These are phyloP conservation scores for Chironomus riparius DNA, from an alignment of 2,888 invertebrate genomes.

Conservation along the genomic window DNA sequence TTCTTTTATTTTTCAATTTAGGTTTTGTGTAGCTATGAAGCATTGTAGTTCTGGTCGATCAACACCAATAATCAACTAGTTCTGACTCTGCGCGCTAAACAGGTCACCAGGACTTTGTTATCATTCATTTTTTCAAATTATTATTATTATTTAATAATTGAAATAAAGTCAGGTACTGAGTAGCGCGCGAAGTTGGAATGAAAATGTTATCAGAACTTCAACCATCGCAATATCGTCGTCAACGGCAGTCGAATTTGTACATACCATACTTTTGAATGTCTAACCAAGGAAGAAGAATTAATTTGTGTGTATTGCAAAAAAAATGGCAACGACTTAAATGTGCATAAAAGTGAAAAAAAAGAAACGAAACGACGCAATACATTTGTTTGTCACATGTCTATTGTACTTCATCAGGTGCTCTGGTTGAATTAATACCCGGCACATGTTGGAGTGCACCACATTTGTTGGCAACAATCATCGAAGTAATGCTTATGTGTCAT, in stretches of 20 bases:
- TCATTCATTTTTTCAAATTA: slow-evolving; percentile 34
- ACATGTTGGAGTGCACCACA: slow-evolving; percentile 98
- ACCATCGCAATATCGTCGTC: not conserved
- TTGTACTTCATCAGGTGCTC: slow-evolving; percentile 99
- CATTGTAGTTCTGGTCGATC: not conserved
- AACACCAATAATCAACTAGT: slow-evolving; percentile 30
- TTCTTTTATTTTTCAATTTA: not conserved
- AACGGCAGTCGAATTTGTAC: not conserved
- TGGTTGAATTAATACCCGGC: slow-evolving; percentile 85
- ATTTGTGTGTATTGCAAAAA: not conserved
- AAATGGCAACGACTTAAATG: not conserved
- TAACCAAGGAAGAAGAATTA: not conserved
- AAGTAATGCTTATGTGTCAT: not conserved
- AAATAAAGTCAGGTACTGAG: slow-evolving; percentile 91
- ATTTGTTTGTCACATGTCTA: slow-evolving; percentile 76
- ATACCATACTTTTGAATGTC: not conserved
- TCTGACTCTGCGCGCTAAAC: slow-evolving; percentile 76
- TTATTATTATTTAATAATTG: slow-evolving; percentile 27
- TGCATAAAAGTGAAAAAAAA: not conserved
- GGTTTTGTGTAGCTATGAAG: not conserved
- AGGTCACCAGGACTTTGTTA: slow-evolving; percentile 70
- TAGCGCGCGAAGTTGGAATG: slow-evolving; percentile 64
- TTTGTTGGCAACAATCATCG: slow-evolving; percentile 55
- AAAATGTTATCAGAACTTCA: slow-evolving; percentile 11
- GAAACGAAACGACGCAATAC: not conserved